A percentile compares a stretch with the other conserved stretches of the same genome.
These are phyloP conservation scores for Sebastes nivosus DNA, from an alignment of 2,797 vertebrate species.

Conservation along the genomic window DNA sequence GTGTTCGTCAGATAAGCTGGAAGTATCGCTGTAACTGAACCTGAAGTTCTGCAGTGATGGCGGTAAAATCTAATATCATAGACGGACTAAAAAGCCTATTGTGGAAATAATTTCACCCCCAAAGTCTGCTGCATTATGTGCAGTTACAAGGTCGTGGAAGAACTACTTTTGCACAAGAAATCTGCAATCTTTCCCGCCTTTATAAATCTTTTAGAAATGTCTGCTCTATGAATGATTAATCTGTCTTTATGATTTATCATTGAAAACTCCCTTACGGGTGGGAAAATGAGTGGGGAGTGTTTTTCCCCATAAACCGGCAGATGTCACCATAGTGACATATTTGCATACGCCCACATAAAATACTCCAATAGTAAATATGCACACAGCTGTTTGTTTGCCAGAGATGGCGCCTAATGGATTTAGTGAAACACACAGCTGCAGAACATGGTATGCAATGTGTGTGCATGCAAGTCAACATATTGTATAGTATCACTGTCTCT, in stretches of 20 bases:
- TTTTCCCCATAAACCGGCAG: neutral
- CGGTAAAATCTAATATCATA: neutral
- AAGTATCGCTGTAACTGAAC: neutral
- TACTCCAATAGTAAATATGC: neutral
- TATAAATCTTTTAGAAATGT: neutral
- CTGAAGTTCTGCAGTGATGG: neutral
- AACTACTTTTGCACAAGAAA: neutral
- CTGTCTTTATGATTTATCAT: neutral
- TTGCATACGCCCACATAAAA: neutral
- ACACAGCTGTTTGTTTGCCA: neutral
- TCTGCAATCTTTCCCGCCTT: no score
- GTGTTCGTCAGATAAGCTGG: neutral
- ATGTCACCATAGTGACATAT: conserved; percentile 11
- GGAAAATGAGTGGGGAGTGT: conserved; percentile 2
- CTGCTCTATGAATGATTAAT: neutral
- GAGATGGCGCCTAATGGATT: neutral
- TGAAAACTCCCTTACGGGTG: neutral
- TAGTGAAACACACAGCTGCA: neutral
- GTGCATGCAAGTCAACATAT: neutral
- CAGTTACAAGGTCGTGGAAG: no score
- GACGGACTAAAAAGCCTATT: neutral
- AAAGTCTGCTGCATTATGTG: neutral
- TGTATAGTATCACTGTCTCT: neutral
- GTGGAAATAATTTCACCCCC: neutral
- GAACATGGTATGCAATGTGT: neutral